Base-by-base conservation (phyloP, 2,888 invertebrate species). In the Leucoma salicis region DNA sequence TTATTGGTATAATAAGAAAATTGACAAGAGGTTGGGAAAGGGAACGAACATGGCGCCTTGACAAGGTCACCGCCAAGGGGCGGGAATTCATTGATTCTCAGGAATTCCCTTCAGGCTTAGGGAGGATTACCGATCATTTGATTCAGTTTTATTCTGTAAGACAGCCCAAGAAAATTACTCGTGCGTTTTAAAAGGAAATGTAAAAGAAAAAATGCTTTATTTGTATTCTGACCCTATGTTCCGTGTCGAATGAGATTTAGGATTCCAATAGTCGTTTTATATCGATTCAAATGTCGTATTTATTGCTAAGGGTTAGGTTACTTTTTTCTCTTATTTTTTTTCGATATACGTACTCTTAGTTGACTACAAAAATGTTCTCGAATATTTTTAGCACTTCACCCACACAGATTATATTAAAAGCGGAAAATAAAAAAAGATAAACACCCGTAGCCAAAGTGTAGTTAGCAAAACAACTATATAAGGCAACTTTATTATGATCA, bases 1-100 rank as follows among this genome's bases (percentile, higher is more conserved):
- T 55, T 60, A 63, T 58, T 65, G 48, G 43, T 52, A 55, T 66
- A 70, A 67, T 66, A 68, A 57, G 65, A 66, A 70, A 67, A 71
- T 69, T 66, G 57, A 62, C 56, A 63, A 61, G 58, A 62, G 46
- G 58, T 57, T 56, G 54, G 45, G 37, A 41, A 14, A 38, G 54
- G 48, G 54, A 46, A 40, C 44, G 37, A 39, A 11, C 13, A 13
- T 13, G 4, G 14, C 29, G 13, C 31, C 41, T 44, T 21, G 25
- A 41, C 57, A 57, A 66, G 66, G 59, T 66, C 57, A 52, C 46
- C 43, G 31, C 31, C 24, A 48, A 35, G 38, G 42, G 42, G 42
- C 33, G 38, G 41, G 34, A 47, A 46, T 49, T 54, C 63, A 61
- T 59, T 64, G 58, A 66, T 59, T 63, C 63, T 39, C 42, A 49